phyloP scores from a whole-genome alignment of 2,113 vertebrate species.

The Argyrosomus japonicus region DNA sequence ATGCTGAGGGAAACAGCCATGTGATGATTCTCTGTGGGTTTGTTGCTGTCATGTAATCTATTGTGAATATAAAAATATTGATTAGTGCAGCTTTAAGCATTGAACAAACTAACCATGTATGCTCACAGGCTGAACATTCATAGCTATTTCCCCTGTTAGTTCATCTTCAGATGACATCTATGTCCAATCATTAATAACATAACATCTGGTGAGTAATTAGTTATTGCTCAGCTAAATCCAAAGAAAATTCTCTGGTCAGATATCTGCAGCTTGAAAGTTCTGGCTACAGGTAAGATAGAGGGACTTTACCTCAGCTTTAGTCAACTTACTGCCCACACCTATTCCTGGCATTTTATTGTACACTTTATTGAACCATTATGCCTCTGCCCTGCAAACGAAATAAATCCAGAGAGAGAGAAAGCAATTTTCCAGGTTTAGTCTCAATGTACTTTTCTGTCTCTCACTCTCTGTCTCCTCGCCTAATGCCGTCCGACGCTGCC shows the following conservation, averaged over 20 bases:
- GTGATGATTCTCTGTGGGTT: too few relatives aligned
- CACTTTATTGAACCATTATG: constrained; percentile 67
- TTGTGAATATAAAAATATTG: too few relatives aligned
- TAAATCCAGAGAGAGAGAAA: constrained; percentile 60
- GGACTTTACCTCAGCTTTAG: constrained; percentile 36
- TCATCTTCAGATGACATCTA: not conserved
- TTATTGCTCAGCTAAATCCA: not conserved
- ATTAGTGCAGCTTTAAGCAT: not conserved
- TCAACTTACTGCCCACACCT: constrained; percentile 42
- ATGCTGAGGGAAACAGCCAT: not conserved
- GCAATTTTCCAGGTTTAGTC: constrained; percentile 67
- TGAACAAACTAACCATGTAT: not conserved
- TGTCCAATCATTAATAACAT: not conserved
- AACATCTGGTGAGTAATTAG: constrained; percentile 8
- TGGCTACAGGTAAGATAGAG: not conserved
- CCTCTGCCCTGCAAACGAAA: constrained; percentile 61
- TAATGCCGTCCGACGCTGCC: constrained; percentile 38
- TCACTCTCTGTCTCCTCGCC: constrained; percentile 32
- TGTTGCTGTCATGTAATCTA: too few relatives aligned
- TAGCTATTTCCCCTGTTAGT: not conserved
- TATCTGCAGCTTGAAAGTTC: not conserved
- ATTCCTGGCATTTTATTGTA: constrained; percentile 54
- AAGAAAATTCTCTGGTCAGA: constrained; percentile 14
- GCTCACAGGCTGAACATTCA: not conserved
- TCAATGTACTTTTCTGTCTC: constrained; percentile 44